These are phyloP conservation scores for Palaemon carinicauda DNA, from an alignment of 1,140 invertebrate species.

Conservation along the genomic window DNA sequence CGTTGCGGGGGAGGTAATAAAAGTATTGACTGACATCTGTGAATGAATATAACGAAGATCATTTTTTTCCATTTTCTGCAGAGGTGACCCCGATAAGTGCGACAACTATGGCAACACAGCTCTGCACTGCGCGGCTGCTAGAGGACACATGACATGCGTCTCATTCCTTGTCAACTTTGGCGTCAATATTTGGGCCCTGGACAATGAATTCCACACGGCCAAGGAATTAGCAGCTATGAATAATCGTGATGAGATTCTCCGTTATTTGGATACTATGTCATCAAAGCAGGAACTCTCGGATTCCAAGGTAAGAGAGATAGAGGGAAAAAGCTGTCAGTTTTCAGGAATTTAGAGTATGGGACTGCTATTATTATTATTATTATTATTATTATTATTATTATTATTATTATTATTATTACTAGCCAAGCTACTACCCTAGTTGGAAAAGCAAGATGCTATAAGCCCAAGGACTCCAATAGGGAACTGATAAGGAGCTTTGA, in stretches of 20 bases:
- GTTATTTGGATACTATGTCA: constrained; percentile 84
- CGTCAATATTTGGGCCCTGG: constrained; percentile 88
- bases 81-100: constrained; percentile 91
- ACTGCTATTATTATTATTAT: too few relatives aligned
- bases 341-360: too few relatives aligned
- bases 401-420: too few relatives aligned
- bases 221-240: constrained; percentile 91
- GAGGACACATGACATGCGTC: constrained; percentile 89
- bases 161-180: constrained; percentile 94
- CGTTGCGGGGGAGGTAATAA: too few relatives aligned
- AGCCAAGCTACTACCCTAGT: too few relatives aligned
- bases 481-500: too few relatives aligned
- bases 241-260: constrained; percentile 82
- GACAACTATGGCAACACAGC: constrained; percentile 92
- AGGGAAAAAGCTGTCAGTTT: too few relatives aligned
- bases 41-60: too few relatives aligned
- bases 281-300: constrained; percentile 82
- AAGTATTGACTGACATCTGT: too few relatives aligned
- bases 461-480: too few relatives aligned
- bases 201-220: constrained; percentile 91
- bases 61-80: constrained; percentile 65
- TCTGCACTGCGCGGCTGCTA: constrained; percentile 84
- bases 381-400: too few relatives aligned
- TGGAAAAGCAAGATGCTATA: too few relatives aligned
- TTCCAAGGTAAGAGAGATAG: constrained; percentile 67